Evolutionary conservation across 2,797 vertebrate genomes (phyloP), one percentile per base, ranked within the genome.

Genomic region (Myotis myotis): DNA sequence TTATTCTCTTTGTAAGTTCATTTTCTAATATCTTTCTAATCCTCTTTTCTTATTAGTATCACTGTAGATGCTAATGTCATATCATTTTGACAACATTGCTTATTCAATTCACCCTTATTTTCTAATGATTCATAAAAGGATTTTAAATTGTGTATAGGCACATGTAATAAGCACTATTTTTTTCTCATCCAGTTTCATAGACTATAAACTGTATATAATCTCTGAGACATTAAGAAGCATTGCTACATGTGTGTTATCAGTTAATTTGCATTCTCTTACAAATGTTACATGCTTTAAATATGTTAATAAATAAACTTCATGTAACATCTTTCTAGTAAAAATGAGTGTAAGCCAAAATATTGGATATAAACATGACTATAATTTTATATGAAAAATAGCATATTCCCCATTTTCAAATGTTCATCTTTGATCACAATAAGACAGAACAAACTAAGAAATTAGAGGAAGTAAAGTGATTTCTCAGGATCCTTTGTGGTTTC

Each of bases 61-160:
- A 76, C 30, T 94, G 36, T 86, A 51, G 84, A 89, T 72, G 13
- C 38, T 88, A 92, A 95, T 88, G 28, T 11, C 64, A 60, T 70
- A 86, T 62, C 87, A 93, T 96, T 94, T 92, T 92, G 49, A 94
- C 47, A 95, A 28, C 60, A 55, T 74, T 93, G 64, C 62, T 91
- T 93, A 88, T 87, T 94, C 60, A 93, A 91, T 97, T 94, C 49
- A 92, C n/a, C 13, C 64, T 68, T 94, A 44, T 94, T 92, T 91
- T 89, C 71, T 76, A 97, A 94, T 80, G 86, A 94, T 80, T 85
- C 44, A 57, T 80, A 86, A 94, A 92, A 91, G 0, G 23, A 60
- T 85, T 93, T 88, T 71, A 82, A 90, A 84, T 89, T 94, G 36
- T 88, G 16, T 51, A 57, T 68, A 89, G 20, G 19, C 28, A 82